Evolutionary conservation across 2,888 invertebrate species (phyloP).

Genomic region (Morpho achilles): DNA sequence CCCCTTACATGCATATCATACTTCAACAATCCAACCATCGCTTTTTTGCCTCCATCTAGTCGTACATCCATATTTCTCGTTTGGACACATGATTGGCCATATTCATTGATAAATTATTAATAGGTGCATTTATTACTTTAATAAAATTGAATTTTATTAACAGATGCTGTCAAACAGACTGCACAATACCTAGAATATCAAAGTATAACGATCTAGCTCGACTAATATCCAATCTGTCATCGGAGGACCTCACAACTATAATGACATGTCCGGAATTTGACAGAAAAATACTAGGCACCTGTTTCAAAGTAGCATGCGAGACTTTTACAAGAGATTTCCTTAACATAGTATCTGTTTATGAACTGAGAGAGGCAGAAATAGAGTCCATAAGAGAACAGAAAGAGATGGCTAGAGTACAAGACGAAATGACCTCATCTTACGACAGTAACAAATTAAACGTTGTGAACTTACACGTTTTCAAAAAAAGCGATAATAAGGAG

Average conservation of each 20-base stretch:
- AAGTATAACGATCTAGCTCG: conserved; percentile 56
- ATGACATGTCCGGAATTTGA: conserved; percentile 71
- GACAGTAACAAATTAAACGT: conserved; percentile 69
- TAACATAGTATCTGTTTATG: conserved; percentile 49
- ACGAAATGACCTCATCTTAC: conserved; percentile 58
- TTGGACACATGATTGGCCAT: too few species aligned
- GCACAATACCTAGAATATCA: conserved; percentile 44
- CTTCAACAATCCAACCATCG: too few species aligned
- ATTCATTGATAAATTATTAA: too few species aligned
- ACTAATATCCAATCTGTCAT: conserved; percentile 50
- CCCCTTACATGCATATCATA: too few species aligned
- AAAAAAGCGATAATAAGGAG: conserved; percentile 62
- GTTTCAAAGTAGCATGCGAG: conserved; percentile 72
- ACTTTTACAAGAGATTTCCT: conserved; percentile 65
- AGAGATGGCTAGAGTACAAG: conserved; percentile 43
- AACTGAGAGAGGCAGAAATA: conserved; percentile 57
- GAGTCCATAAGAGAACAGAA: conserved; percentile 49
- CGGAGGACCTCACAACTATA: conserved; percentile 63
- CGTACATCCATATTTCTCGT: too few species aligned
- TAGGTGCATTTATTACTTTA: too few species aligned
- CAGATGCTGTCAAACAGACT: conserved; percentile 62
- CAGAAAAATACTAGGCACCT: conserved; percentile 68
- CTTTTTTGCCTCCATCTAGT: too few species aligned
- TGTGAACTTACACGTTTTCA: conserved; percentile 64
- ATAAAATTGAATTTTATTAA: conserved; percentile 15